phyloP scores from a whole-genome alignment of 2,113 vertebrate species.

The Oenanthe oenanthe region DNA sequence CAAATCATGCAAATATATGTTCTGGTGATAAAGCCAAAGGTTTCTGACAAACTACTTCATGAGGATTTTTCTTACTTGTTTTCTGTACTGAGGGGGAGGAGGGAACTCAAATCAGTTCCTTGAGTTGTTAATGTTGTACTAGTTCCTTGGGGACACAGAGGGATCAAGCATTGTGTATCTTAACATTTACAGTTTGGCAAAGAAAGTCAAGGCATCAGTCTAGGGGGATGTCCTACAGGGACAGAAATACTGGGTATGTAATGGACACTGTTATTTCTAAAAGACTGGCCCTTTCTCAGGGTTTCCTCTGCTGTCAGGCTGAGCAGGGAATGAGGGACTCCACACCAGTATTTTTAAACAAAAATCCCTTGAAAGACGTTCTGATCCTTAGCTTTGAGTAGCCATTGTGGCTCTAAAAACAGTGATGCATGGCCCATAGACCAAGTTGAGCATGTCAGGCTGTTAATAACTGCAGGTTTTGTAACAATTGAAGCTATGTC shows the following conservation, averaged over 20 bases:
- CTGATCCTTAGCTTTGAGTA: background rate
- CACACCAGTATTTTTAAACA: background rate
- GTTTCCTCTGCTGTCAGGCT: background rate
- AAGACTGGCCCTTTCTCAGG: background rate
- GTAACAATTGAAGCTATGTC: background rate
- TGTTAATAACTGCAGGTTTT: background rate
- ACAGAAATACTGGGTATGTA: background rate
- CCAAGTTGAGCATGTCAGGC: background rate
- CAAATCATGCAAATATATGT: constrained; percentile 73
- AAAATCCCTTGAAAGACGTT: background rate
- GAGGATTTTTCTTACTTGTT: constrained; percentile 19
- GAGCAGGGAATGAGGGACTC: background rate
- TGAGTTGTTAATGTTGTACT: background rate
- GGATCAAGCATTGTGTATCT: background rate
- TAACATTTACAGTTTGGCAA: constrained; percentile 30
- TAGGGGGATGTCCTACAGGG: background rate
- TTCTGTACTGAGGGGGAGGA: background rate
- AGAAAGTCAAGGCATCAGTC: background rate
- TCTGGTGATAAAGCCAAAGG: constrained; percentile 67
- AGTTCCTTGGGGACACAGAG: background rate
- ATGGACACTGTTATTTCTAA: background rate
- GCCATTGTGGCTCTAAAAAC: background rate
- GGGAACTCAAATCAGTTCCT: background rate
- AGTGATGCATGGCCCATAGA: background rate
- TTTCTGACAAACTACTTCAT: constrained; percentile 29